These are phyloP conservation scores for Schlechtendalia chinensis DNA, from an alignment of 1,140 invertebrate genomes.

Conservation along the genomic window DNA sequence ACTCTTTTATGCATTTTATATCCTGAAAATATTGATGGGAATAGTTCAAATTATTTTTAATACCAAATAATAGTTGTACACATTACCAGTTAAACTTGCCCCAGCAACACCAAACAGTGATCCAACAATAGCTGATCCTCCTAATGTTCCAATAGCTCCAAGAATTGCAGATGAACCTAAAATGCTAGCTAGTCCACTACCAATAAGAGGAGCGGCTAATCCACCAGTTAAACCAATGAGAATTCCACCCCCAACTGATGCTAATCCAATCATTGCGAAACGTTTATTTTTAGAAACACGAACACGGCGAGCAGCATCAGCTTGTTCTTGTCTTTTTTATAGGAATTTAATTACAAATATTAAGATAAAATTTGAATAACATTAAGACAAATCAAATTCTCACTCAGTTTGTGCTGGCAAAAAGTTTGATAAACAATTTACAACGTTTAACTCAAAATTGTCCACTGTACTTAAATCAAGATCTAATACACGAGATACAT, in stretches of 20 bases:
- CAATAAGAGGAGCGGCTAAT: constrained; percentile 68
- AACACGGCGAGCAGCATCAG: constrained; percentile 59
- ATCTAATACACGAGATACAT: constrained; percentile 60
- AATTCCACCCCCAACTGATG: constrained; percentile 66
- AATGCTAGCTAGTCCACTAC: constrained; percentile 63
- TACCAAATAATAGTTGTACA: not conserved
- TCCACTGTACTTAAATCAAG: constrained; percentile 62
- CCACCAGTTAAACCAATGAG: constrained; percentile 68
- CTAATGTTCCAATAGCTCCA: constrained; percentile 62
- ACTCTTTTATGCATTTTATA: constrained; percentile 73
- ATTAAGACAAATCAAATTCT: constrained; percentile 48
- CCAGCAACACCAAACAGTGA: constrained; percentile 71
- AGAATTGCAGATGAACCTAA: constrained; percentile 60
- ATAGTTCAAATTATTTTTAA: not conserved
- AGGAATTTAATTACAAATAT: not conserved
- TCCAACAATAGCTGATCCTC: constrained; percentile 66
- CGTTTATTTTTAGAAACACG: constrained; percentile 64
- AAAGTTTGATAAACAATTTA: constrained; percentile 57
- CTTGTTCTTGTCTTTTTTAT: constrained; percentile 56
- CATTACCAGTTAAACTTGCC: constrained; percentile 64
- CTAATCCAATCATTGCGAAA: constrained; percentile 65
- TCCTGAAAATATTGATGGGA: constrained; percentile 56
- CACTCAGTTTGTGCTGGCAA: constrained; percentile 56
- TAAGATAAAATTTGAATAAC: not conserved
- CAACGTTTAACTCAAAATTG: constrained; percentile 58